Conservation (phyloP, 2,888 invertebrate species). For the Yponomeuta plumbellus region DNA sequence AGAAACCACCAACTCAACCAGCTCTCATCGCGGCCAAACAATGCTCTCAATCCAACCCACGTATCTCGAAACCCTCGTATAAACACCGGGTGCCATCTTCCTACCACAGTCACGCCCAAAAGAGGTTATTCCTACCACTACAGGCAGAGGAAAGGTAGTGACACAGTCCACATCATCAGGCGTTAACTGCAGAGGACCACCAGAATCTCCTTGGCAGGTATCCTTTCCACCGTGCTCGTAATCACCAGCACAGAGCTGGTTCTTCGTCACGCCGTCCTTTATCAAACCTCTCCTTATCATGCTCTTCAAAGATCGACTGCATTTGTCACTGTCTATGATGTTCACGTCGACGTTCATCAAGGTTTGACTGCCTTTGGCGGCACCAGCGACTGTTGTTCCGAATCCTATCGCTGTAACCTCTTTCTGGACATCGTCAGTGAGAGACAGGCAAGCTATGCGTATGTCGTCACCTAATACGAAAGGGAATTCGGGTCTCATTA, state of each 20-base stretch:
- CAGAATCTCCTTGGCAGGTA: conserved; percentile 71
- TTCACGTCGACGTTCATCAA: conserved; percentile 70
- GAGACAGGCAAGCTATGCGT: conserved; percentile 78
- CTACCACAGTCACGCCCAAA: conserved; percentile 73
- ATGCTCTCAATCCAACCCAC: conserved; percentile 69
- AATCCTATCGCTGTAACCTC: conserved; percentile 79
- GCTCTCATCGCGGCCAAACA: conserved; percentile 52
- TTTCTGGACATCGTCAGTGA: conserved; percentile 32
- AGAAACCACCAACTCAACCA: too few relatives aligned
- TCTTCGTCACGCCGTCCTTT: conserved; percentile 46
- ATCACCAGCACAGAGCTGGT: conserved; percentile 68
- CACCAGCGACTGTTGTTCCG: conserved; percentile 72
- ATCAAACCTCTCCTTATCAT: conserved; percentile 54
- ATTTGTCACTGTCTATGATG: conserved; percentile 41
- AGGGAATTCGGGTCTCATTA: conserved; percentile 70
- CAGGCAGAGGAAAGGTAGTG: conserved; percentile 57
- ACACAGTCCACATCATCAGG: conserved; percentile 54
- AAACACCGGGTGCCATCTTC: conserved; percentile 70
- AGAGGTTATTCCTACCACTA: conserved; percentile 68
- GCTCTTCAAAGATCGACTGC: conserved; percentile 58
- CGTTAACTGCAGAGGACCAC: conserved; percentile 64
- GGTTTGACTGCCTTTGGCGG: conserved; percentile 53
- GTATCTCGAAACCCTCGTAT: conserved; percentile 63
- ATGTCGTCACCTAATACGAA: conserved; percentile 73
- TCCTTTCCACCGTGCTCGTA: conserved; percentile 62